phyloP scores from a whole-genome alignment of 2,113 vertebrate species.

The Oenanthe melanoleuca region DNA sequence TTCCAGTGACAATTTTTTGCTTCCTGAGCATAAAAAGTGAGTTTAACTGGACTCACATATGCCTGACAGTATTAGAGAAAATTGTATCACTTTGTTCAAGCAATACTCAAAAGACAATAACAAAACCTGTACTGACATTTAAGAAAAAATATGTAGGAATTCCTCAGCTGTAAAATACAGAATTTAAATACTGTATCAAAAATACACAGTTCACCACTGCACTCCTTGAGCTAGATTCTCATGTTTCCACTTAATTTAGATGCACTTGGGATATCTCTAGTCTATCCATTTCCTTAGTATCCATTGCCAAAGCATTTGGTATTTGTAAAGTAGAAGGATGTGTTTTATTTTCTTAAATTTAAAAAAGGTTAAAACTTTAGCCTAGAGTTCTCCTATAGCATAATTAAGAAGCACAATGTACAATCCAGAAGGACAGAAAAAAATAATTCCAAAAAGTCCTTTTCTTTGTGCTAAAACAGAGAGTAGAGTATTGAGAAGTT shows the following conservation, averaged over 20 bases:
- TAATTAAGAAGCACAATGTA: background rate
- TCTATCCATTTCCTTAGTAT: background rate
- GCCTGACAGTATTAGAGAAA: background rate
- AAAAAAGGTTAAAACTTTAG: background rate
- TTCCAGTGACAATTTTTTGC: background rate
- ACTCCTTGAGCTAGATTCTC: background rate
- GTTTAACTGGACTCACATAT: background rate
- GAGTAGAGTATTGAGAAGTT: background rate
- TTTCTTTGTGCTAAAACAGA: background rate
- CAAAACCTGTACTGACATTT: background rate
- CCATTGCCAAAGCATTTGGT: background rate
- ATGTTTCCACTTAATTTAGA: background rate
- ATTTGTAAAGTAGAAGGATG: background rate
- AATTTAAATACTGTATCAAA: background rate
- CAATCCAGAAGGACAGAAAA: background rate
- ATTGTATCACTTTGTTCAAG: background rate
- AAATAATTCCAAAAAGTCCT: background rate
- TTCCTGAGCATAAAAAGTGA: background rate
- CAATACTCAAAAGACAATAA: background rate
- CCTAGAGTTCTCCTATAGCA: background rate
- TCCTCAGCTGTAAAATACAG: background rate
- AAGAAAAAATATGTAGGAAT: background rate
- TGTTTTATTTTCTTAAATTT: background rate
- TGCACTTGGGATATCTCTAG: background rate
- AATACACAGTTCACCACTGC: background rate